phyloP scores from a whole-genome alignment of 2,113 vertebrate species.

The Laticauda laticaudata region DNA sequence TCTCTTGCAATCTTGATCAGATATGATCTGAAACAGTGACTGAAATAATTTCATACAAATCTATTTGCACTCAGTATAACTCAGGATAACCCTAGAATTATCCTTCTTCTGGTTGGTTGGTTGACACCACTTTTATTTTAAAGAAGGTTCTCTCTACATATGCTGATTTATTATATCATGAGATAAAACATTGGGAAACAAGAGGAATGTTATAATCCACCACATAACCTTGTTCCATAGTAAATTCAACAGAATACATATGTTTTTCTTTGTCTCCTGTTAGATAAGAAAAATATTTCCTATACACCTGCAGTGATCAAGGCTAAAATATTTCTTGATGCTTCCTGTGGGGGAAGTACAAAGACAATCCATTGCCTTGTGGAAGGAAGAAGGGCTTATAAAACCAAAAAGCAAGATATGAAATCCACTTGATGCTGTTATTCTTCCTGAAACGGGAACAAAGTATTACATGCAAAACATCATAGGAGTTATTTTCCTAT shows the following conservation, averaged over 20 bases:
- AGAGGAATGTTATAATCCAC: constrained; percentile 51
- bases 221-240: constrained; percentile 60
- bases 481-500: constrained; percentile 16
- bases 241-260: constrained; percentile 59
- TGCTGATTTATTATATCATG: background rate
- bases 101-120: background rate
- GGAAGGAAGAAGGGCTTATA: constrained; percentile 7
- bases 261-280: constrained; percentile 62
- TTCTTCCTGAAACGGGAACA: background rate
- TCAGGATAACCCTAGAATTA: background rate
- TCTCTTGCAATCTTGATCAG: background rate
- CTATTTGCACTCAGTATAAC: background rate
- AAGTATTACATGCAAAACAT: background rate
- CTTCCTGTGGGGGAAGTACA: constrained; percentile 9
- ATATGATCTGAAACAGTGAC: background rate
- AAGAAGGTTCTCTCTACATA: background rate
- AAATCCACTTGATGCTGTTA: constrained; percentile 5
- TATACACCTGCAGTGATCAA: constrained; percentile 38
- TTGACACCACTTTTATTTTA: background rate
- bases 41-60: background rate
- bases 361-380: constrained; percentile 10
- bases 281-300: constrained; percentile 48
- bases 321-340: constrained; percentile 5
- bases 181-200: background rate
- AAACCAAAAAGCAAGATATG: constrained; percentile 5